Percentiles rank a stretch among this genome's conserved stretches.
Conservation (phyloP, 2,888 invertebrate genomes). For the Athetis lepigone region DNA sequence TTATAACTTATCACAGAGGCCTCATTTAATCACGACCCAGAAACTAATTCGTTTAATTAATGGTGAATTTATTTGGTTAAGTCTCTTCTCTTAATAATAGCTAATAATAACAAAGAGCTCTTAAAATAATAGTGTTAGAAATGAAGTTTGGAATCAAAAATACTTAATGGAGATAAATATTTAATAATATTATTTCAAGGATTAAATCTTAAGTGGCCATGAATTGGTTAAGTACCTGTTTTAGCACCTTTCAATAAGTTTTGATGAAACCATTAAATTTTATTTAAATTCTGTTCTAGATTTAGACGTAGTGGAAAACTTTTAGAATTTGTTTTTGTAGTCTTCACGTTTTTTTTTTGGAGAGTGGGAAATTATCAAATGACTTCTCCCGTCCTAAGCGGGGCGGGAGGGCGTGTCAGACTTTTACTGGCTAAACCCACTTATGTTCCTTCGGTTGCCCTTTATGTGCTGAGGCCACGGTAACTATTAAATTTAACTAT, state of each 20-base stretch:
- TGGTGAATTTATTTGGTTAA: background rate
- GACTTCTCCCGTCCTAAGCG: no score
- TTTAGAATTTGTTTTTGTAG: no score
- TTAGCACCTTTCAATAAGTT: background rate
- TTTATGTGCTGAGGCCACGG: no score
- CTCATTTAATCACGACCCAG: background rate
- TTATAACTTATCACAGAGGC: background rate
- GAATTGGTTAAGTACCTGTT: background rate
- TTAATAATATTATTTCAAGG: background rate
- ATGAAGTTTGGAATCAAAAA: background rate
- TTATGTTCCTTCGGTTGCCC: no score
- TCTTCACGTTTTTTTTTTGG: no score
- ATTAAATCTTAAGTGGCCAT: background rate
- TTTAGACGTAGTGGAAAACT: no score
- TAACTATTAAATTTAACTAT: no score
- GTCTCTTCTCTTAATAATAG: background rate
- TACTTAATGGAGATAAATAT: background rate
- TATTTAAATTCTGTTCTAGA: background rate
- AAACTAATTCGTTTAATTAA: background rate
- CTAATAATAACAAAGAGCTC: background rate
- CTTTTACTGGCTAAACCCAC: no score
- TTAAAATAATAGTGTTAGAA: conserved; percentile 1
- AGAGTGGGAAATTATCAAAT: no score
- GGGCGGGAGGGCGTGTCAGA: no score
- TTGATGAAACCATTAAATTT: background rate